Conservation (phyloP, 1,140 invertebrate species). For the Alviniconcha marisindica region DNA sequence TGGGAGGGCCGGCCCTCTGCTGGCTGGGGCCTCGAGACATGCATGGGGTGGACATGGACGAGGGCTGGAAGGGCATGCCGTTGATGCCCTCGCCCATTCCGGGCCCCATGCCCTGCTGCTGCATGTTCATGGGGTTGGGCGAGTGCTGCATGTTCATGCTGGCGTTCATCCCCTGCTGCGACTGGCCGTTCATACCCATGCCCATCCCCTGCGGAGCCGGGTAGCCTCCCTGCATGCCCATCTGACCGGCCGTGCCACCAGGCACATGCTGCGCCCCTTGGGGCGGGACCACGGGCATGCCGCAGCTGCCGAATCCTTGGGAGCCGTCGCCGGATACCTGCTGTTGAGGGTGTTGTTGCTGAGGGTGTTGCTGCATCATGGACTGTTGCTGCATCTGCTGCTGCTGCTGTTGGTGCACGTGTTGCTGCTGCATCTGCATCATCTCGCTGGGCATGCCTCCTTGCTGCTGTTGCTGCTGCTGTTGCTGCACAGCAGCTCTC, state of each 20-base stretch:
- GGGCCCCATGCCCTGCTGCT: slow-evolving; percentile 21
- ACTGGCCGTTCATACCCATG: background rate
- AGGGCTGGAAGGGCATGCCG: slow-evolving; percentile 31
- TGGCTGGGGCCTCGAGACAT: slow-evolving; percentile 28
- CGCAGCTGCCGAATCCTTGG: slow-evolving; percentile 37
- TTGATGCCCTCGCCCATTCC: background rate
- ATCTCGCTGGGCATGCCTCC: slow-evolving; percentile 39
- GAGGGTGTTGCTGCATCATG: slow-evolving; percentile 40
- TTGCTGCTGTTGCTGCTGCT: slow-evolving; percentile 44
- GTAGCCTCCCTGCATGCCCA: slow-evolving; percentile 24
- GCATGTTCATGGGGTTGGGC: background rate
- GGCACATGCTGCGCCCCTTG: slow-evolving; percentile 34
- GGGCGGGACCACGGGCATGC: slow-evolving; percentile 31
- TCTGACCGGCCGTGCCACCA: background rate
- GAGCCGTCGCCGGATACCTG: background rate
- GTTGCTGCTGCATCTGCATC: slow-evolving; percentile 39
- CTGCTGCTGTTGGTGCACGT: slow-evolving; percentile 42
- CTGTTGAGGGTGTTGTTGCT: slow-evolving; percentile 43
- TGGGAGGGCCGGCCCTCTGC: background rate
- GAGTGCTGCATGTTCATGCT: slow-evolving; percentile 12
- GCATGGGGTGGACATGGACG: slow-evolving; percentile 35
- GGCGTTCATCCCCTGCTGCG: slow-evolving; percentile 23
- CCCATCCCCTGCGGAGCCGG: slow-evolving; percentile 20
- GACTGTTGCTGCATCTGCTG: slow-evolving; percentile 34
- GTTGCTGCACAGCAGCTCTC: slow-evolving; percentile 41